Evolutionary conservation across 2,888 invertebrate species (phyloP).

Genomic region (Sinohyriopsis cumingii): DNA sequence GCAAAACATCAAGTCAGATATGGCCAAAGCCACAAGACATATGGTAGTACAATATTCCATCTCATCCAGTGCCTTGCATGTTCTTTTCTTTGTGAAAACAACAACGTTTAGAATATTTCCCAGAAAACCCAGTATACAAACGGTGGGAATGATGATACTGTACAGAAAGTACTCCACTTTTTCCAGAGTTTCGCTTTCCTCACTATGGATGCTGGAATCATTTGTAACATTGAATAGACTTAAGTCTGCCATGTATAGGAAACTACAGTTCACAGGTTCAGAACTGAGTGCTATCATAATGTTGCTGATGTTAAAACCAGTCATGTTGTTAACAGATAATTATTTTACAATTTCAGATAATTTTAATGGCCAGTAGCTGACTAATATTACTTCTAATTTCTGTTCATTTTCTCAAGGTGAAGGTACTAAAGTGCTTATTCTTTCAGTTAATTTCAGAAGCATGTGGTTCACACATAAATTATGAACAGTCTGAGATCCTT

Average conservation of each 20-base stretch:
- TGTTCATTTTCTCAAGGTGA: too few species aligned
- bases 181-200: conserved; percentile 10
- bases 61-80: conserved; percentile 74
- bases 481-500: too few species aligned
- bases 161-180: conserved; percentile 24
- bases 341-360: too few species aligned
- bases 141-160: conserved; percentile 77
- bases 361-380: too few species aligned
- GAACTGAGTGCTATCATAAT: not conserved
- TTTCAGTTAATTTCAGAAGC: too few species aligned
- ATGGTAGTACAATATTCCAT: conserved; percentile 86
- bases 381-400: too few species aligned
- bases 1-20: conserved; percentile 79
- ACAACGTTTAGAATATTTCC: conserved; percentile 85
- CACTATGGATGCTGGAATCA: not conserved
- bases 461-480: too few species aligned
- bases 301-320: too few species aligned
- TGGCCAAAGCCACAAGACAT: conserved; percentile 82
- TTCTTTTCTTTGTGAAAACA: conserved; percentile 79
- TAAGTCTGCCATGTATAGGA: not conserved
- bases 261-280: conserved; percentile 1
- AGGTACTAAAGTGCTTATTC: too few species aligned
- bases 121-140: conserved; percentile 82
- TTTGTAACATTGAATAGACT: not conserved
- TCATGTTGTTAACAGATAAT: too few species aligned